Percentiles rank a stretch among this genome's conserved stretches.
These are phyloP conservation scores for Potamilus streckersoni DNA, from an alignment of 1,140 invertebrate species.

Conservation along the genomic window DNA sequence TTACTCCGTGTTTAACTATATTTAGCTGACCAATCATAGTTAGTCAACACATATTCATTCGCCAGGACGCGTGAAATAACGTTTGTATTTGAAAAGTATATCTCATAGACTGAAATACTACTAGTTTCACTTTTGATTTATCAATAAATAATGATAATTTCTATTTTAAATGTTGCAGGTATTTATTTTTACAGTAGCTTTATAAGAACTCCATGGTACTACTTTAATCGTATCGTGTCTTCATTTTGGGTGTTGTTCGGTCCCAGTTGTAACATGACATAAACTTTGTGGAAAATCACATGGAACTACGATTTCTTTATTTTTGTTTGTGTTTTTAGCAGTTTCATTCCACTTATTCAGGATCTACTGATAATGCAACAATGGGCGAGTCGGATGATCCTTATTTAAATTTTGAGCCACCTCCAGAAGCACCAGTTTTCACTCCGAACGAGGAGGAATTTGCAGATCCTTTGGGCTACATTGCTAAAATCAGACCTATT, in stretches of 20 bases:
- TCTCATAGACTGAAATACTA: no score
- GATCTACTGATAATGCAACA: background rate
- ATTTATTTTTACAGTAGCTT: no score
- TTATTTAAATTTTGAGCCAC: conserved; percentile 60
- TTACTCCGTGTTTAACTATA: conserved; percentile 11
- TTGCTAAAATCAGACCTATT: conserved; percentile 85
- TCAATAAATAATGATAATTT: no score
- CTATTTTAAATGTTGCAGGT: no score
- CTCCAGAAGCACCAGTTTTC: conserved; percentile 86
- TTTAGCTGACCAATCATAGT: conserved; percentile 31
- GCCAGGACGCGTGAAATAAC: background rate
- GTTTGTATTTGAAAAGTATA: no score
- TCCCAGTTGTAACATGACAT: conserved; percentile 17
- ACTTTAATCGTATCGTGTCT: conserved; percentile 1
- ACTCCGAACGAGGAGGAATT: conserved; percentile 89
- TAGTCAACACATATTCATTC: conserved; percentile 30
- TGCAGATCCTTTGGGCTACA: conserved; percentile 91
- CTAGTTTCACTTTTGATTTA: no score
- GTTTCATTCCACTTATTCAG: background rate
- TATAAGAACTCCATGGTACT: no score
- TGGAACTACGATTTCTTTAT: conserved; percentile 1
- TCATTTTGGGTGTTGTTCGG: conserved; percentile 30
- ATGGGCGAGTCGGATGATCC: conserved; percentile 42
- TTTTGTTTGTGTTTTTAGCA: conserved; percentile 11
- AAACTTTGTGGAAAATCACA: no score